Percentiles rank a stretch among this genome's conserved stretches.
Evolutionary conservation across 2,797 vertebrate species (phyloP).

Genomic region (Discoglossus pictus): DNA sequence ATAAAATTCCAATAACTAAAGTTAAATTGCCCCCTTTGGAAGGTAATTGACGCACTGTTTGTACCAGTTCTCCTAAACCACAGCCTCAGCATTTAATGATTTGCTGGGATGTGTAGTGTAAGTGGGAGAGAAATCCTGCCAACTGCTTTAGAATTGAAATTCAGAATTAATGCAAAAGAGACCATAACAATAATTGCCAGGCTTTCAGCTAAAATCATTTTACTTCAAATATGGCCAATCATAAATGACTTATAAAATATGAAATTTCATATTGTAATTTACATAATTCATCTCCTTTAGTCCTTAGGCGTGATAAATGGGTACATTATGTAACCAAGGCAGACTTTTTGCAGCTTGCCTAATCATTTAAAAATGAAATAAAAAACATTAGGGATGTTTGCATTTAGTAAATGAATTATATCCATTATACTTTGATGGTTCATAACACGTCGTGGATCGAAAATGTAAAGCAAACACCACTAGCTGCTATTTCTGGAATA

Average conservation of each 20-base stretch:
- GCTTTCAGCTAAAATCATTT: slow-evolving; percentile 34
- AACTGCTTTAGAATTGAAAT: slow-evolving; percentile 24
- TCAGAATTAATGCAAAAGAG: slow-evolving; percentile 20
- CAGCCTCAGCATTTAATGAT: slow-evolving; percentile 18
- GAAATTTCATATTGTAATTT: slow-evolving; percentile 48
- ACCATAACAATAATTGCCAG: slow-evolving; percentile 42
- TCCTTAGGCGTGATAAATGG: slow-evolving; percentile 45
- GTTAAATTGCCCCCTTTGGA: neutral
- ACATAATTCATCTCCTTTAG: slow-evolving; percentile 42
- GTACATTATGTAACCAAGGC: slow-evolving; percentile 39
- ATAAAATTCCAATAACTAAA: slow-evolving; percentile 4
- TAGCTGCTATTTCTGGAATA: neutral
- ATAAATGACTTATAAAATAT: slow-evolving; percentile 48
- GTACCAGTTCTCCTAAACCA: neutral
- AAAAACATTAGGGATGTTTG: slow-evolving; percentile 33
- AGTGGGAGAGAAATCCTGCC: slow-evolving; percentile 6
- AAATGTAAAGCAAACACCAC: slow-evolving; percentile 2
- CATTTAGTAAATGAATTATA: slow-evolving; percentile 38
- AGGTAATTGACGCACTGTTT: slow-evolving; percentile 2
- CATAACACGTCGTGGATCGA: neutral
- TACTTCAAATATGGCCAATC: slow-evolving; percentile 32
- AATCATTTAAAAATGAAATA: slow-evolving; percentile 37
- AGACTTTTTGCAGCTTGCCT: slow-evolving; percentile 22
- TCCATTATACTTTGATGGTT: slow-evolving; percentile 21
- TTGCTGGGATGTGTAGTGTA: slow-evolving; percentile 14